Evolutionary conservation across 2,797 vertebrate genomes (phyloP), one percentile per base, ranked within the genome.

Genomic region (Xiphorhynchus erythropygius): DNA sequence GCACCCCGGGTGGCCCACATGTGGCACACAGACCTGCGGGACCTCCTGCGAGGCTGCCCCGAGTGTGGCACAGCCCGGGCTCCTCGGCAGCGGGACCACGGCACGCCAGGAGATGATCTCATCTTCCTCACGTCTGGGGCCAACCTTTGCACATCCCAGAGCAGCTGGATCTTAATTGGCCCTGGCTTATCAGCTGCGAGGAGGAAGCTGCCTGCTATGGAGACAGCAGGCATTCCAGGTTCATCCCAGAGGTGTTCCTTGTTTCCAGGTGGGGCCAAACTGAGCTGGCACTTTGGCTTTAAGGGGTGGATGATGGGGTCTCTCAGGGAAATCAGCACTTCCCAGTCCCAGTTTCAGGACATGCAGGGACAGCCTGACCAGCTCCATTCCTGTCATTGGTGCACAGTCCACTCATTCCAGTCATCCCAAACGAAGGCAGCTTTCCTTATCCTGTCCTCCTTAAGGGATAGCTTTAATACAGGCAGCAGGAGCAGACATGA

Each of bases 1-100:
- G 30, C 89, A 49, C 47, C 79, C 83, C 32, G 96, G 96, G 95
- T 96, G 94, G 94, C 87, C 93, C 91, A 94, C 91, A 93, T 91
- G 84, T 92, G 94, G 90, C 59, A 39, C 85, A 33, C 94, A 94
- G 90, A 78, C 23, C 95, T 63, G 7, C 1, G 0, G 88, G 87
- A 71, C 94, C 94, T 93, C 90, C 94, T 79, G 89, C 5, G 7
- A 76, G 92, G 87, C 87, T 77, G 94, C 69, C n/a, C 94, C 84
- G 10, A 42, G 55, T 10, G 89, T 69, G 88, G 68, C 84, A 77
- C 70, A 9, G 75, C 39, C n/a, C 2, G 3, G 71, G 74, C 84
- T 93, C 71, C 83, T 93, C 44, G 0, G 0, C 17, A 82, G 79
- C 3, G 5, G 89, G 42, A 39, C 53, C 12, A 2, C 18, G 22